Evolutionary conservation across 1,140 invertebrate genomes (phyloP), one percentile per base, ranked within the genome.

Genomic region (Mizuhopecten yessoensis): DNA sequence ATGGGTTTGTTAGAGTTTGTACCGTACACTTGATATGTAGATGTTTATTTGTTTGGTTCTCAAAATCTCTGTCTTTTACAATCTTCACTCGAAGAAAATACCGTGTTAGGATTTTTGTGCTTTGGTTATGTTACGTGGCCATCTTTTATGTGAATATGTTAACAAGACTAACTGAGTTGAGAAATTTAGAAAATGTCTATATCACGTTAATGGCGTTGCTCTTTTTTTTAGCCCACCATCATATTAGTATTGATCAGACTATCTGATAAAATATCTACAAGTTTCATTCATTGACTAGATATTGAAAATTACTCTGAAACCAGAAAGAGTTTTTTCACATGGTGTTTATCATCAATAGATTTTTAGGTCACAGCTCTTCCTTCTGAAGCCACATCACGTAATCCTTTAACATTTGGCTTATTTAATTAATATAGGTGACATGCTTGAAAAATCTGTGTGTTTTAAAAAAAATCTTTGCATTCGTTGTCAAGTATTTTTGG

Each of bases 1-100:
- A 75, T 7, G n/a, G 42, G 42, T 45, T 1, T 45, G 57, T 29
- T 75, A 29, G n/a, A 29, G 57, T 75, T 75, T 75, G 57, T 75
- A 57, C 7, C 20, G n/a, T 75, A 75, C n/a, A n/a, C n/a, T 57
- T 75, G 57, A 75, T 75, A 75, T 75, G 57, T 75, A 75, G 23
- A 29, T 29, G 57, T 29, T 75, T 75, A 75, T 75, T 75, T 75
- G 57, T 75, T 75, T 23, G 57, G 57, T n/a, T 75, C 9, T 29
- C 13, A 57, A 11, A 57, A 75, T 75, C 57, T 75, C n/a, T 29
- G 5, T 75, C 57, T 75, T 75, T 75, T 75, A n/a, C 11, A 23
- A 75, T 5, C 17, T 45, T 45, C 57, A 75, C 36, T 39, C 13
- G 36, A 39, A 39, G 36, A 39, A 13, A 39, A 39, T 1, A 75